phyloP scores from a whole-genome alignment of 2,113 vertebrate species.

The Ursus arctos region DNA sequence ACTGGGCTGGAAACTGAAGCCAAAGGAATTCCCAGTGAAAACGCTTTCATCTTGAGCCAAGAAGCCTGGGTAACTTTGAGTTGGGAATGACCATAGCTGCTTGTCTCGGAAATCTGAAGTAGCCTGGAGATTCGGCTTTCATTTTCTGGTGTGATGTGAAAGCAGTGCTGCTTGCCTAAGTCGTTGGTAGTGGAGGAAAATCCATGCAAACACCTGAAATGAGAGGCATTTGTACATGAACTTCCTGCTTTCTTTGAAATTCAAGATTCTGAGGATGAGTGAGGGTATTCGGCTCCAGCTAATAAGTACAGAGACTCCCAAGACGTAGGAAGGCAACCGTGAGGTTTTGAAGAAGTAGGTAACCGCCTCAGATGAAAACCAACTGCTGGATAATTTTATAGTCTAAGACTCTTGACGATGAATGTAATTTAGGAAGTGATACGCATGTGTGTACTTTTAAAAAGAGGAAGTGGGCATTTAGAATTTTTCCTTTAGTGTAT shows the following conservation, averaged over 20 bases:
- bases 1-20: slow-evolving; percentile 59
- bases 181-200: neutral
- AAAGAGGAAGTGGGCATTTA: slow-evolving; percentile 73
- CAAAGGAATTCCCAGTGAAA: slow-evolving; percentile 58
- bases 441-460: slow-evolving; percentile 60
- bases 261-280: neutral
- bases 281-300: neutral
- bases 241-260: slow-evolving; percentile 44
- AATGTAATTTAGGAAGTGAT: slow-evolving; percentile 73
- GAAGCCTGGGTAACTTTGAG: slow-evolving; percentile 33
- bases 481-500: slow-evolving; percentile 50
- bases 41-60: slow-evolving; percentile 27
- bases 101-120: slow-evolving; percentile 47
- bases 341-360: neutral
- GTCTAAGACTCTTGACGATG: slow-evolving; percentile 39
- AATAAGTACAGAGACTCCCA: neutral
- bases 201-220: slow-evolving; percentile 2
- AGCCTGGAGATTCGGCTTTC: slow-evolving; percentile 46
- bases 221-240: neutral
- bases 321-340: neutral
- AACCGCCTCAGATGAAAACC: neutral
- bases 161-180: neutral
- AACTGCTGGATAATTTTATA: slow-evolving; percentile 4
- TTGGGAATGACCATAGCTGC: slow-evolving; percentile 1
- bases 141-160: slow-evolving; percentile 62